Base-by-base conservation (phyloP, 2,113 vertebrate species). In the Nibea coibor region DNA sequence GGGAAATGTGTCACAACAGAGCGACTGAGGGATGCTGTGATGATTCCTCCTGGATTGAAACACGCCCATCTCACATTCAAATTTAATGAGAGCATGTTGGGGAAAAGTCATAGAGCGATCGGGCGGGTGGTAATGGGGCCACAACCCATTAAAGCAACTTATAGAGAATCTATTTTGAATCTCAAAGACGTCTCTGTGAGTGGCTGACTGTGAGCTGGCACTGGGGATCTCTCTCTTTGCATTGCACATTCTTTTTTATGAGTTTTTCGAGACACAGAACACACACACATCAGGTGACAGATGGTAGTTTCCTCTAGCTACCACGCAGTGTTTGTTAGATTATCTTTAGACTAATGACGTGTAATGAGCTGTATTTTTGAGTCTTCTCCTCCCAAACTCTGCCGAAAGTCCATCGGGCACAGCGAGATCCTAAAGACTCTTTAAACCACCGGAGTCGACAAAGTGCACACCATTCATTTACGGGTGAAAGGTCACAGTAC, bases 151-250 rank as follows among this genome's bases (percentile, higher is more conserved):
- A 85, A 75, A 75, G 78, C 48, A 83, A 87, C 84, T 91, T 89
- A 85, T 88, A 88, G 86, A 89, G 91, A 93, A 94, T 93, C 86
- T 86, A 91, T 90, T 81, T 74, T 77, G 71, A 83, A 88, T 79
- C 53, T 69, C 67, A 90, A 88, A 93, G 79, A 85, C 75, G 61
- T 69, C 79, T 75, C 85, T 78, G 67, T 85, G 70, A 68, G 65
- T 19, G 75, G 74, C 62, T 78, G 70, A 87, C 72, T 59, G 79
- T 10, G 61, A 88, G 78, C 35, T 48, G 70, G 26, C 75, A 76
- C 66, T 58, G 65, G 71, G 82, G 67, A 76, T 74, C 82, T 81
- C 75, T 81, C 45, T 80, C 66, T 53, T 75, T 56, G 66, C 47
- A 47, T 67, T 64, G 39, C 48, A 20, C 24, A 75, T 75, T 80